Conservation (phyloP, 2,113 vertebrate genomes). For the Cyrtonyx montezumae region DNA sequence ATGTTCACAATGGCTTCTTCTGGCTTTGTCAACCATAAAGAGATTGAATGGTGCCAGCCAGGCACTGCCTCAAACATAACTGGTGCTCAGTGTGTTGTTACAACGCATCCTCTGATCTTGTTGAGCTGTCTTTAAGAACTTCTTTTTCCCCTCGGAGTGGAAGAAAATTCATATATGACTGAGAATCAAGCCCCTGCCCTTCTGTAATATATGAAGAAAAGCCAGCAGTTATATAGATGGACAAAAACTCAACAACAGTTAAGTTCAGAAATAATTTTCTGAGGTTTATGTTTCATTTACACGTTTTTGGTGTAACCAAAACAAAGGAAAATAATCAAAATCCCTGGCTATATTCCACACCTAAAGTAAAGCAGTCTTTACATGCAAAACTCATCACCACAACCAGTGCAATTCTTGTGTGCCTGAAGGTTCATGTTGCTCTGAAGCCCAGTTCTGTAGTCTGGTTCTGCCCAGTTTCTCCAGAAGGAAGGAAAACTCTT, state of each 20-base stretch:
- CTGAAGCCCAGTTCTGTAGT: constrained; percentile 3
- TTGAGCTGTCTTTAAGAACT: not conserved
- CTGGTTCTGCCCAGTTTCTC: not conserved
- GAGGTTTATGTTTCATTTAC: constrained; percentile 27
- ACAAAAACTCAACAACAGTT: not conserved
- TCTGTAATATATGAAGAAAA: not conserved
- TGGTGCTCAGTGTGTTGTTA: not conserved
- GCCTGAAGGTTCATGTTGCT: not conserved
- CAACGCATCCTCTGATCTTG: not conserved
- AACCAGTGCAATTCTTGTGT: not conserved
- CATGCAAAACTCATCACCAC: not conserved
- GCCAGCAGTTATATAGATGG: not conserved
- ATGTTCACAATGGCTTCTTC: not conserved
- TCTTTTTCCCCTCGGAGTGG: not conserved
- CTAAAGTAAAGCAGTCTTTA: not conserved
- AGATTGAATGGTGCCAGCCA: not conserved
- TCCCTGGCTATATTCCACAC: not conserved
- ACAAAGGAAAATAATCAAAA: constrained; percentile 12
- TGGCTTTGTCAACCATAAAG: not conserved
- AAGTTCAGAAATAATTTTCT: not conserved
- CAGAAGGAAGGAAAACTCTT: not conserved
- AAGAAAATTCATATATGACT: not conserved
- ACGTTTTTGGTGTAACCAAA: constrained; percentile 39
- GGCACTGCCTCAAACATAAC: not conserved
- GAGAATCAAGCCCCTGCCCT: not conserved